Evolutionary conservation across 2,888 invertebrate species (phyloP), one percentile per base, ranked within the genome.

Genomic region (Nysson spinosus): DNA sequence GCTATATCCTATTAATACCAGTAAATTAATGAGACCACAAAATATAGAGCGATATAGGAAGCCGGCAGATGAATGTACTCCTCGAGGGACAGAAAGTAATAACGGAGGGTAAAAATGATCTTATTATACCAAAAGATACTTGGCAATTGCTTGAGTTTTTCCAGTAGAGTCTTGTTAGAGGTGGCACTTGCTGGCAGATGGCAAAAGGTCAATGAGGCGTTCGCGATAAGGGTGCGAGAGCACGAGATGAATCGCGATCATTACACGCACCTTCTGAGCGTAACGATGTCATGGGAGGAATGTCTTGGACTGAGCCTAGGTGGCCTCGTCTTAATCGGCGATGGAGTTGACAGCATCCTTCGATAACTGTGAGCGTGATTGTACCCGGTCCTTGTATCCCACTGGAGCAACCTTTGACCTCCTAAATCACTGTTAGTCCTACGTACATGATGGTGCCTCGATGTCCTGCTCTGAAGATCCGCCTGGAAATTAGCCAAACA

Each of bases 341-440:
- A 83, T 75, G 89, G 87, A 39, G 89, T 89, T 44, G 89, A 88
- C 83, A 90, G 87, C 85, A 89, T 88, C 61, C 89, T 87, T 62
- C 88, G 84, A 69, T 89, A 89, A 55, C 83, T 88, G 80, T 74
- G 88, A 78, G 57, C 86, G 78, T 72, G 85, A 73, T 80, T 81
- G 76, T 85, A 83, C 49, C 83, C 85, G 30, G 81, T 81, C 34
- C 88, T 80, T 61, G 86, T 83, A 70, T 90, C 90, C 90, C 90
- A 90, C 80, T 89, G 89, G 43, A 90, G 86, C 54, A 90, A 84
- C 52, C 90, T 85, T 72, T 90, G 90, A 17, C 90, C 90, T 44
- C 90, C 90, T 66, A 91, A 85, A 80, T 91, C 91, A 57, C 90
- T 90, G 80, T 90, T 89, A 5, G 90, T 90, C 50, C 90, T 83